Conservation (phyloP, 1,140 invertebrate species). For the Drosophila baimaii region DNA sequence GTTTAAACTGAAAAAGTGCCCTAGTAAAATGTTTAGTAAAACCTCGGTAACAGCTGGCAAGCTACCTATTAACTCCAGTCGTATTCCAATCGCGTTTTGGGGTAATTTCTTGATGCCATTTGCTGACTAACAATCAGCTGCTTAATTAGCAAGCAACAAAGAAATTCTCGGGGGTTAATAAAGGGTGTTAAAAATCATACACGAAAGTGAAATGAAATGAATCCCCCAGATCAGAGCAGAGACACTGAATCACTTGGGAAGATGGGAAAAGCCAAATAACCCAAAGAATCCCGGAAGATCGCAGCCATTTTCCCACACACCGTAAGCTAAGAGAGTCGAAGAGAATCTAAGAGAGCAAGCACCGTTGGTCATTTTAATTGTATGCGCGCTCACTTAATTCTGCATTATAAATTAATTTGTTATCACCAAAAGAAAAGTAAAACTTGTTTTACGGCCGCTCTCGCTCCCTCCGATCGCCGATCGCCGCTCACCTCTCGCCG, state of each 20-base stretch:
- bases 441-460: constrained; percentile 33
- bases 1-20: neutral
- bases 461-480: neutral
- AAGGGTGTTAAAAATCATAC: constrained; percentile 14
- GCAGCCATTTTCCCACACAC: constrained; percentile 2
- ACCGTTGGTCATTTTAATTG: neutral
- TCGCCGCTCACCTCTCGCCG: constrained; percentile 14
- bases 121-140: constrained; percentile 36
- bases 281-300: neutral
- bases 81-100: neutral
- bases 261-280: constrained; percentile 39
- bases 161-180: neutral
- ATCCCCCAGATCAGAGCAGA: constrained; percentile 37
- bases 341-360: constrained; percentile 4
- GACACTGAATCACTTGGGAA: constrained; percentile 44
- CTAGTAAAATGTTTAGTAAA: neutral
- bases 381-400: constrained; percentile 16
- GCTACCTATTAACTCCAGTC: neutral
- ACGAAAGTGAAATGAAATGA: constrained; percentile 16
- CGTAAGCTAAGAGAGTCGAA: neutral
- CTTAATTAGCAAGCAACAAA: constrained; percentile 27
- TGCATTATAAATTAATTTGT: constrained; percentile 79
- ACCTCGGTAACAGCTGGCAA: neutral
- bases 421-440: constrained; percentile 63
- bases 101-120: neutral